phyloP scores from a whole-genome alignment of 2,113 vertebrate genomes.

The Engraulis encrasicolus region DNA sequence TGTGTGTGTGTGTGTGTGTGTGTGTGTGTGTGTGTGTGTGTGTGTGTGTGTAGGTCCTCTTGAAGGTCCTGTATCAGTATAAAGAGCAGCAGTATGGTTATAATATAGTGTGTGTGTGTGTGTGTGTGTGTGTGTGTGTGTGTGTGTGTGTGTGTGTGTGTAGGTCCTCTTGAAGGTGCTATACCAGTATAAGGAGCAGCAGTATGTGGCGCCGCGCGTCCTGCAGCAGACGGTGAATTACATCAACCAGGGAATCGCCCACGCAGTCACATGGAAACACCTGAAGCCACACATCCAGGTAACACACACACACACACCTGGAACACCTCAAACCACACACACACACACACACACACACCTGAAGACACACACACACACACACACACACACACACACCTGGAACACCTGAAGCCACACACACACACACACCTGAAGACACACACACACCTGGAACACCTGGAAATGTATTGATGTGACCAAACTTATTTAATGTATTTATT shows the following conservation, averaged over 20 bases:
- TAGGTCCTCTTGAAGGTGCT: conserved; percentile 97
- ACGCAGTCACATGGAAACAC: conserved; percentile 97
- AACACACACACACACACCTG: too few species aligned
- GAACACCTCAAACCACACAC: too few species aligned
- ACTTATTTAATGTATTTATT: too few species aligned
- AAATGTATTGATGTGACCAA: too few species aligned
- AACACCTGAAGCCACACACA: too few species aligned
- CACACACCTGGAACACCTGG: too few species aligned
- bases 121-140: conserved; percentile 37
- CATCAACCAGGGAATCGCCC: conserved; percentile 96
- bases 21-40: conserved; percentile 77
- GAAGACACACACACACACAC: neutral
- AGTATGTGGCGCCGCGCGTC: conserved; percentile 96
- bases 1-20: conserved; percentile 46
- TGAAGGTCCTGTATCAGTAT: too few species aligned
- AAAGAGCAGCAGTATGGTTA: neutral
- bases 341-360: neutral
- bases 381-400: conserved; percentile 8
- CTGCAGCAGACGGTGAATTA: conserved; percentile 97
- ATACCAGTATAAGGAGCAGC: conserved; percentile 97
- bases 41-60: too few species aligned
- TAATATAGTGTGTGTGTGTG: neutral
- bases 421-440: too few species aligned
- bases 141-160: conserved; percentile 40
- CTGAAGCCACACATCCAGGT: conserved; percentile 98